Percentiles rank a stretch among this genome's conserved stretches.
These are phyloP conservation scores for Epirrhoe tristata DNA, from an alignment of 2,888 invertebrate species.

Conservation along the genomic window DNA sequence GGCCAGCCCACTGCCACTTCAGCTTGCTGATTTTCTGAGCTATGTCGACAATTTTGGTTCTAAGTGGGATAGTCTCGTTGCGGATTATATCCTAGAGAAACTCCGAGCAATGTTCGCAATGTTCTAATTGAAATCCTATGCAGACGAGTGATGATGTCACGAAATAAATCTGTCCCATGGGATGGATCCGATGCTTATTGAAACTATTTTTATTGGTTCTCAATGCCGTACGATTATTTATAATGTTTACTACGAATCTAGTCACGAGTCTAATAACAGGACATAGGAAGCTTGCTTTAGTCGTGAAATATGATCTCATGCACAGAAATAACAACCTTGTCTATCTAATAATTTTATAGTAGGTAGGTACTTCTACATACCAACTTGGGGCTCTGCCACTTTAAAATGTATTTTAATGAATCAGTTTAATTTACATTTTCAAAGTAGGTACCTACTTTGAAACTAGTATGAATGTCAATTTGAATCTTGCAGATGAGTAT, in stretches of 20 bases:
- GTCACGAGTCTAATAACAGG: not conserved
- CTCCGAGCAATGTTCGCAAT: conserved; percentile 22
- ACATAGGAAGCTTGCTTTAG: conserved; percentile 5
- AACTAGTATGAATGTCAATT: no score
- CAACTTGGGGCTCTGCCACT: no score
- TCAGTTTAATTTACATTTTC: no score
- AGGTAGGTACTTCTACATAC: no score
- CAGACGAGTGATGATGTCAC: conserved; percentile 72
- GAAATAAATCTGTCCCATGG: conserved; percentile 71
- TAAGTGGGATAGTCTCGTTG: no score
- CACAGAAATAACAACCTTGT: not conserved
- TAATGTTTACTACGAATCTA: conserved; percentile 5
- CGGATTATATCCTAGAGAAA: conserved; percentile 2
- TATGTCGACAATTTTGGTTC: no score
- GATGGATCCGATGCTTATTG: conserved; percentile 77
- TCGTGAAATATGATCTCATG: not conserved
- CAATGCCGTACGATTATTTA: conserved; percentile 51
- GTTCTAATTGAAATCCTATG: conserved; percentile 49
- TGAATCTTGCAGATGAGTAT: no score
- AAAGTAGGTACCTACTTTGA: no score
- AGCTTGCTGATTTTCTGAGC: no score
- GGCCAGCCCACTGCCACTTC: no score
- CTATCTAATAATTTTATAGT: no score
- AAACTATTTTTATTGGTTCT: conserved; percentile 77
- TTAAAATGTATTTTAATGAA: no score